Percentiles rank a stretch among this genome's conserved stretches.
Evolutionary conservation across 2,888 invertebrate species (phyloP).

Genomic region (Apamea anceps): DNA sequence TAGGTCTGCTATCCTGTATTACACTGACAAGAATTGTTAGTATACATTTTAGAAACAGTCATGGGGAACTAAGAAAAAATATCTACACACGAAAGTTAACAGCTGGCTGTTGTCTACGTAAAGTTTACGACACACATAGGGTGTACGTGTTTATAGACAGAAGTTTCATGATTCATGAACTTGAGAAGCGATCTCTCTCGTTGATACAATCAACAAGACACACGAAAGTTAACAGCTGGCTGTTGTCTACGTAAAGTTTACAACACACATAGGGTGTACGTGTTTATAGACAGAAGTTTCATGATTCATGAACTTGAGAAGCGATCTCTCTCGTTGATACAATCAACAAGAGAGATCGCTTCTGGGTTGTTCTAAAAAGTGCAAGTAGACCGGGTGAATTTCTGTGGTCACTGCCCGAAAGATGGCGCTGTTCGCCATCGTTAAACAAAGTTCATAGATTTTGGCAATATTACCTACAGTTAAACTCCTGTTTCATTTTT

Average conservation of each 20-base stretch:
- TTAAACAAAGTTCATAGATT: not conserved
- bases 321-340: conserved; percentile 7
- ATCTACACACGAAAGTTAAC: not conserved
- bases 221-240: not conserved
- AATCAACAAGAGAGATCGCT: too few species aligned
- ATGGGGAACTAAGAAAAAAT: not conserved
- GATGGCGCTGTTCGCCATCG: conserved; percentile 17
- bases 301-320: not conserved
- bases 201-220: too few species aligned
- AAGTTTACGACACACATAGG: not conserved
- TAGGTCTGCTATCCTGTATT: not conserved
- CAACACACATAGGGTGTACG: too few species aligned
- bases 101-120: not conserved
- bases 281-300: not conserved
- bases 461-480: not conserved
- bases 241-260: not conserved
- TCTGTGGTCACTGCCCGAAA: not conserved
- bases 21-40: not conserved
- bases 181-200: conserved; percentile 14
- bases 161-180: not conserved
- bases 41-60: not conserved
- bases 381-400: not conserved
- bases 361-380: not conserved
- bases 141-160: too few species aligned
- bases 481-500: too few species aligned